Conservation (phyloP, 2,113 vertebrate species). For the Glaucomys volans region DNA sequence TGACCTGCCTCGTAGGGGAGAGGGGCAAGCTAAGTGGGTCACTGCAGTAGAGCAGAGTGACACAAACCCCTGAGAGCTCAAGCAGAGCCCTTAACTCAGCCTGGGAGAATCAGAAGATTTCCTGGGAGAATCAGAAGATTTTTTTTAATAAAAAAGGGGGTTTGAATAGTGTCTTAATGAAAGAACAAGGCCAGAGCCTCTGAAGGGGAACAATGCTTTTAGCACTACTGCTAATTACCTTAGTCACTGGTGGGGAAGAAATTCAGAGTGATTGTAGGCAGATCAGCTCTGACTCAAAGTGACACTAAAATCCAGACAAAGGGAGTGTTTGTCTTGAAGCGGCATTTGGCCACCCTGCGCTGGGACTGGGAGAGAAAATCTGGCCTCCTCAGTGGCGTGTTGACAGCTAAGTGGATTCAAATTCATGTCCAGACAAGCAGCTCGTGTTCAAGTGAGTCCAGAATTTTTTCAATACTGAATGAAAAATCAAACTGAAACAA, state of each 20-base stretch:
- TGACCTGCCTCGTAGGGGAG: not conserved
- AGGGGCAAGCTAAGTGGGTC: not conserved
- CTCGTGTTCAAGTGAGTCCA: slow-evolving; percentile 39
- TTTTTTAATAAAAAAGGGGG: not conserved
- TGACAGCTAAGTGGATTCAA: slow-evolving; percentile 41
- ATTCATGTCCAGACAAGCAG: slow-evolving; percentile 54
- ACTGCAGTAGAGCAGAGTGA: not conserved
- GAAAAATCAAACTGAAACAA: slow-evolving; percentile 40
- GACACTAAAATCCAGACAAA: slow-evolving; percentile 19
- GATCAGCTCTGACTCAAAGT: slow-evolving; percentile 57
- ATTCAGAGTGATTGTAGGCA: slow-evolving; percentile 15
- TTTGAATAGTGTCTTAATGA: slow-evolving; percentile 18
- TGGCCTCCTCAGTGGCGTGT: not conserved
- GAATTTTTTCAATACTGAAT: slow-evolving; percentile 41
- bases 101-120: not conserved
- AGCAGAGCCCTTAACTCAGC: not conserved
- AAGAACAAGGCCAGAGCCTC: not conserved
- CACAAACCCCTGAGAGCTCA: not conserved
- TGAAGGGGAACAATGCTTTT: not conserved
- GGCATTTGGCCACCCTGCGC: slow-evolving; percentile 6
- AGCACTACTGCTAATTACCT: slow-evolving; percentile 40
- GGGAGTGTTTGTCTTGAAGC: slow-evolving; percentile 20
- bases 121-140: not conserved
- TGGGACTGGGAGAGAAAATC: not conserved
- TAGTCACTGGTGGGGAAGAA: not conserved